A percentile compares a stretch with the other conserved stretches of the same genome.
Conservation (phyloP, 2,113 vertebrate species). For the Pterocles gutturalis region DNA sequence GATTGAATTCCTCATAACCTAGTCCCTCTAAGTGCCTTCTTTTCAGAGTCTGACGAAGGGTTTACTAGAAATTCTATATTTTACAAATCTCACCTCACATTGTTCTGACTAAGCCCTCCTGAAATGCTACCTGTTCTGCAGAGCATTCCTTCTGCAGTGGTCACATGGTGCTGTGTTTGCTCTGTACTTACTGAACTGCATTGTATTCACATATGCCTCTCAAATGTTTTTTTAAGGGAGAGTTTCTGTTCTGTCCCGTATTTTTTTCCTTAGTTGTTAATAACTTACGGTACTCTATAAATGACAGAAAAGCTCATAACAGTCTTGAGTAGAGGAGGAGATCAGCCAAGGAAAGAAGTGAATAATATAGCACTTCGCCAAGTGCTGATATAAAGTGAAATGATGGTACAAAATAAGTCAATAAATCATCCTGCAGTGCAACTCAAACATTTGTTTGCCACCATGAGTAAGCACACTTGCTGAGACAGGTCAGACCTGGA, state of each 20-base stretch:
- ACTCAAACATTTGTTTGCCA: constrained; percentile 4
- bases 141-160: constrained; percentile 18
- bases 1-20: neutral
- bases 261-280: neutral
- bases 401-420: constrained; percentile 41
- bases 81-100: neutral
- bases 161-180: neutral
- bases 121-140: constrained; percentile 18
- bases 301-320: constrained; percentile 35
- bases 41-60: neutral
- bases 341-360: constrained; percentile 17
- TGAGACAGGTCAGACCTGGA: constrained; percentile 13
- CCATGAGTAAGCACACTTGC: constrained; percentile 3
- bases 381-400: constrained; percentile 30
- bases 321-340: neutral
- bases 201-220: neutral
- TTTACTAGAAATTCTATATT: constrained; percentile 21
- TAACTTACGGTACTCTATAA: neutral
- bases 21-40: neutral
- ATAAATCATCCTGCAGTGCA: constrained; percentile 17
- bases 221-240: neutral
- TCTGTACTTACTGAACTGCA: neutral
- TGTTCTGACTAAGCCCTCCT: constrained; percentile 28
- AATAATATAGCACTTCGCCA: constrained; percentile 10
- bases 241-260: neutral